Conservation (phyloP, 1,140 invertebrate genomes). For the Brachionus paranguensis region DNA sequence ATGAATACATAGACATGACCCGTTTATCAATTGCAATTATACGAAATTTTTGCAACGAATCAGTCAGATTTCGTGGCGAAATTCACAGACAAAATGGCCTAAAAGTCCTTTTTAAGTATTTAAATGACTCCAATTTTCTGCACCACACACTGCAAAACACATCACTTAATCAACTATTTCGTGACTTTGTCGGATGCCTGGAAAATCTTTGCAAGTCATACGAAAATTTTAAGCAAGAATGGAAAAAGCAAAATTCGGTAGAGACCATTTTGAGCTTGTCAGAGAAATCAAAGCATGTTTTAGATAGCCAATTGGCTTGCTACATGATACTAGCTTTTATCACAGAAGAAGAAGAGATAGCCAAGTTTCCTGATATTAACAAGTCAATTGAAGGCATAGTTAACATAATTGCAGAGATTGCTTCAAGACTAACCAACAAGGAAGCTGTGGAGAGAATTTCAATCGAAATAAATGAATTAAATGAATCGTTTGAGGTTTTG, state of each 20-base stretch:
- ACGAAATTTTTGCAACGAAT: neutral
- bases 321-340: neutral
- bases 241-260: neutral
- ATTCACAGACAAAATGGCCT: neutral
- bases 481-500: neutral
- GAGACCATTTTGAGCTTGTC: neutral
- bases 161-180: neutral
- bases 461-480: neutral
- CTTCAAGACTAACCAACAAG: neutral
- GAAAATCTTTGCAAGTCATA: neutral
- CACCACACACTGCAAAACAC: neutral
- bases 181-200: neutral
- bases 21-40: neutral
- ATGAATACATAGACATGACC: neutral
- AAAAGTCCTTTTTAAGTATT: neutral
- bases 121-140: neutral
- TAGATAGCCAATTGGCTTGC: neutral
- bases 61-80: neutral
- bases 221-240: neutral
- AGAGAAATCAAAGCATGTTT: neutral
- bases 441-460: neutral
- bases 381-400: neutral
- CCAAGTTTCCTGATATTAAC: neutral
- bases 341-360: slow-evolving; percentile 7
- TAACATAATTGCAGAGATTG: neutral